Evolutionary conservation across 2,113 vertebrate species (phyloP), one percentile per base, ranked within the genome.

Genomic region (Etheostoma spectabile): DNA sequence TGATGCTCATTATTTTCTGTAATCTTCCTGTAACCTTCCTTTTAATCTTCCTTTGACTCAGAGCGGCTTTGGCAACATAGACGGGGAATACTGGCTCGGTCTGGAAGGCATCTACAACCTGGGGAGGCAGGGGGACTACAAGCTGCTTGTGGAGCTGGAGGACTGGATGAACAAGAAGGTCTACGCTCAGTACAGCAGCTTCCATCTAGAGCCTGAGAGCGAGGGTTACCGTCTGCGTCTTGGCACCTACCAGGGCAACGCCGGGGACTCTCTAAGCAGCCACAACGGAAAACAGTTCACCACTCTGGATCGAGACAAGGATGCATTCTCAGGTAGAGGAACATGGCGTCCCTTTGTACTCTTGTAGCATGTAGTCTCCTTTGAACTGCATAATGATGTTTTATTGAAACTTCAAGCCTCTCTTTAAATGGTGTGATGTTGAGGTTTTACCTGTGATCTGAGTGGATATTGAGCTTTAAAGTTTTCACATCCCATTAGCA

Each of bases 91-190:
- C 67, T 99, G 98, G 98, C 96, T 99, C 64, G 98, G 98, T 53
- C 93, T 99, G 83, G 97, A 98, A 86, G 96, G 95, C 62, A 99
- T 99, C 89, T 99, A 97, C 82, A 93, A 95, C 85, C 94, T 99
- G 48, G 97, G 95, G 69, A 98, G 96, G 70, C 98, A 99, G 93
- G 96, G 96, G 19, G 98, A 98, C 91, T 99, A 99, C 91, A 98
- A 97, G 84, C 86, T 99, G 51, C 70, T 98, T 91, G 97, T 99
- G 80, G 98, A 99, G 89, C 72, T 99, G 89, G 97, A 99, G 94
- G 98, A 99, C 95, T 99, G 98, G 98, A 97, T 97, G 94, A 96
- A 95, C 75, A 99, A 99, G 91, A 99, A 99, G 91, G 97, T 99
- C 12, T 99, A 99, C 0, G 98, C 98, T 3, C 97, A 99, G 91